A percentile compares a stretch with the other conserved stretches of the same genome.
Conservation (phyloP, 2,888 invertebrate genomes). For the Phorcus lineatus region DNA sequence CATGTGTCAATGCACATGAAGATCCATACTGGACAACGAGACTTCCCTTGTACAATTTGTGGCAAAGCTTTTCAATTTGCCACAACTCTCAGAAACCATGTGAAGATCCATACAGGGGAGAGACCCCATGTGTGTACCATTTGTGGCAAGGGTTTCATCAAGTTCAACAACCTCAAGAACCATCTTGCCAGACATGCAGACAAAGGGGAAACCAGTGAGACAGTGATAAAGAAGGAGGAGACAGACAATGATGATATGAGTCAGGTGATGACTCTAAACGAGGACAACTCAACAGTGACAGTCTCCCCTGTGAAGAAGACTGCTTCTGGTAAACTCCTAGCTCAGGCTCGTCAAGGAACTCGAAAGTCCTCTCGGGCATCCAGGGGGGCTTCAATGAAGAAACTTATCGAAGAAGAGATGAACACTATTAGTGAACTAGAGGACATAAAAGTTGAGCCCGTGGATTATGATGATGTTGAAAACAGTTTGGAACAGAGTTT, state of each 20-base stretch:
- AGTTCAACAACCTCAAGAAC: constrained; percentile 12
- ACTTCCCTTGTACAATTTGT: constrained; percentile 18
- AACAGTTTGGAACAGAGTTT: not conserved
- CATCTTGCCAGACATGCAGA: not conserved
- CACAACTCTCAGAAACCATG: not conserved
- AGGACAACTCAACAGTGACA: not conserved
- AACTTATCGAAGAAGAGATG: constrained; percentile 18
- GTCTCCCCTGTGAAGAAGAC: not conserved
- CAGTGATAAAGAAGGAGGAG: not conserved
- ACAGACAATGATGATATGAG: not conserved
- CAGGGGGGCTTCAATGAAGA: not conserved
- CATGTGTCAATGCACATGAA: constrained; percentile 20
- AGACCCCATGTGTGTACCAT: constrained; percentile 4
- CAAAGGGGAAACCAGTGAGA: not conserved
- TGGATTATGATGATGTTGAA: not conserved
- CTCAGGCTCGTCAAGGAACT: not conserved
- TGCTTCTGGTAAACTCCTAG: not conserved
- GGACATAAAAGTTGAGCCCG: not conserved
- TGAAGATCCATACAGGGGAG: constrained; percentile 7
- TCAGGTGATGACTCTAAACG: not conserved
- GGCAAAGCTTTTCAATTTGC: constrained; percentile 13
- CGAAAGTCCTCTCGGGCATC: not conserved
- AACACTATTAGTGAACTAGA: not conserved
- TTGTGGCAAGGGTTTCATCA: constrained; percentile 9
- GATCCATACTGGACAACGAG: constrained; percentile 14